Evolutionary conservation across 2,797 vertebrate genomes (phyloP).

Genomic region (Peromyscus eremicus): DNA sequence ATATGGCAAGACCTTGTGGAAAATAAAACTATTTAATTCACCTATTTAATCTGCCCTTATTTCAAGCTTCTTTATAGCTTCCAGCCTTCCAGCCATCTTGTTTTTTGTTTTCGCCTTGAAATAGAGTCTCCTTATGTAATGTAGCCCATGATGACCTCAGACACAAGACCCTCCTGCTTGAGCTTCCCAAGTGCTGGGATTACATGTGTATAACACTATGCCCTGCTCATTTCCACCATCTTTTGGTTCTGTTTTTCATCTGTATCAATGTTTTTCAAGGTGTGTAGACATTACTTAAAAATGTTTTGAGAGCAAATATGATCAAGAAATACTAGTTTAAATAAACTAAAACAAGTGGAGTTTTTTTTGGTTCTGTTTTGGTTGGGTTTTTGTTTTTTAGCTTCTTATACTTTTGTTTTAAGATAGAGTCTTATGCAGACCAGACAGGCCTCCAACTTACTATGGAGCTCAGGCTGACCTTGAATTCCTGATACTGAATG

Average conservation of each 20-base stretch:
- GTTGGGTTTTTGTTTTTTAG: not conserved
- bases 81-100: not conserved
- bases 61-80: slow-evolving; percentile 12
- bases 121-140: not conserved
- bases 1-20: not conserved
- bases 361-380: not conserved
- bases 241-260: slow-evolving; percentile 6
- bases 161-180: not conserved
- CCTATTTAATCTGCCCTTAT: slow-evolving; percentile 24
- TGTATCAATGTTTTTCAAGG: slow-evolving; percentile 37
- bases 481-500: not conserved
- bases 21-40: not conserved
- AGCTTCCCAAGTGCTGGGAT: not conserved
- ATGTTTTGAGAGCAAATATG: slow-evolving; percentile 45
- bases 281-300: slow-evolving; percentile 53
- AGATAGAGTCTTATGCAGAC: not conserved
- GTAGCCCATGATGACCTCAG: not conserved
- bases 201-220: not conserved
- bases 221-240: not conserved
- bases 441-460: not conserved
- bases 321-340: slow-evolving; percentile 49
- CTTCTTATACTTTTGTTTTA: slow-evolving; percentile 36
- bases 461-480: not conserved
- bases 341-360: slow-evolving; percentile 39
- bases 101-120: not conserved